These are phyloP conservation scores for Neolamprologus devosi DNA, from an alignment of 2,113 vertebrate species.

Conservation along the genomic window DNA sequence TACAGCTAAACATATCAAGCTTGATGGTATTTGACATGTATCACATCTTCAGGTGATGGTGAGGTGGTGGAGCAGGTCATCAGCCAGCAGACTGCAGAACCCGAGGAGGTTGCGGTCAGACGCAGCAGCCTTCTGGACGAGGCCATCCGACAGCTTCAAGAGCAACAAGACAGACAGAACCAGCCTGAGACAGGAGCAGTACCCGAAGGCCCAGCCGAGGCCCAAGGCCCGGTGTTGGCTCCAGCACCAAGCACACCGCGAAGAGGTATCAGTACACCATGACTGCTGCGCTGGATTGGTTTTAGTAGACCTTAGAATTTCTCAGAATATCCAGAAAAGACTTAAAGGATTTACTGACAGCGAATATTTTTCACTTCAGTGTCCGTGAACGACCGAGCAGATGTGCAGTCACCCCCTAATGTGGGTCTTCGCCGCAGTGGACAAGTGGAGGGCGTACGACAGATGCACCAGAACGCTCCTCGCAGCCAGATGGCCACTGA, in stretches of 20 bases:
- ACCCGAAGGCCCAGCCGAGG: neutral
- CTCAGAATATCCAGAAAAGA: neutral
- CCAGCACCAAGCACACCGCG: conserved; percentile 74
- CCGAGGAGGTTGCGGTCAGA: conserved; percentile 71
- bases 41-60: conserved; percentile 79
- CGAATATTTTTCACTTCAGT: conserved; percentile 53
- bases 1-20: neutral
- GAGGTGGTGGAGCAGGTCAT: conserved; percentile 97
- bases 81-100: conserved; percentile 84
- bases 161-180: conserved; percentile 76
- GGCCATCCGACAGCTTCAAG: conserved; percentile 83
- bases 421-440: conserved; percentile 91
- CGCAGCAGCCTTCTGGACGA: conserved; percentile 80
- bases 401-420: conserved; percentile 87
- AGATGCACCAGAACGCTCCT: conserved; percentile 94
- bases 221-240: conserved; percentile 16
- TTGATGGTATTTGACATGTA: neutral
- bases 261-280: conserved; percentile 72
- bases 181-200: conserved; percentile 34
- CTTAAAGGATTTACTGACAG: neutral
- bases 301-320: neutral
- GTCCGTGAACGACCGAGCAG: conserved; percentile 80
- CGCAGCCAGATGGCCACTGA: conserved; percentile 94
- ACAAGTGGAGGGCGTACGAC: conserved; percentile 93
- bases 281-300: neutral